Percentiles rank a stretch among this genome's conserved stretches.
These are phyloP conservation scores for Sinocyclocheilus rhinocerous DNA, from an alignment of 2,113 vertebrate genomes.

Conservation along the genomic window DNA sequence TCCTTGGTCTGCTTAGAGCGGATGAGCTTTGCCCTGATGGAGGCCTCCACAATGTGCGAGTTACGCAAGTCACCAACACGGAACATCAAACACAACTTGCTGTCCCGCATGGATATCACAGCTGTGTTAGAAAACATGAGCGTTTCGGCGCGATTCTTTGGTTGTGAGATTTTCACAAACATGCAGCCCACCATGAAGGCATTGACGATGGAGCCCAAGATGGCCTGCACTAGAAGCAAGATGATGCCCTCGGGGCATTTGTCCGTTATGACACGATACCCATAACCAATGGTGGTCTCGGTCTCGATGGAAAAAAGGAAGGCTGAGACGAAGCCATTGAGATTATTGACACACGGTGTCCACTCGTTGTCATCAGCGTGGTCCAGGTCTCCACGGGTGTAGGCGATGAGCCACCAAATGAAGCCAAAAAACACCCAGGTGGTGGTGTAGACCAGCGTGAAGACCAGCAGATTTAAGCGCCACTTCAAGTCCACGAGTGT, in stretches of 20 bases:
- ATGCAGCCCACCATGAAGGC: constrained; percentile 92
- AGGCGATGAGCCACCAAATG: constrained; percentile 89
- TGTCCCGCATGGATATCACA: constrained; percentile 82
- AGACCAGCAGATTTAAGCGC: constrained; percentile 86
- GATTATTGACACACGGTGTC: constrained; percentile 87
- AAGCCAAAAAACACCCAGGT: constrained; percentile 89
- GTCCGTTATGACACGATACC: constrained; percentile 86
- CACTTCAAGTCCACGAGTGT: constrained; percentile 86
- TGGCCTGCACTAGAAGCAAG: constrained; percentile 84
- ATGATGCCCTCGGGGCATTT: constrained; percentile 84
- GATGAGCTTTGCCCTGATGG: constrained; percentile 88
- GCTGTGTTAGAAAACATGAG: constrained; percentile 88
- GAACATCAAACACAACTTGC: constrained; percentile 86
- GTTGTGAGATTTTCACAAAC: constrained; percentile 91
- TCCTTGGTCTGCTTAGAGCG: constrained; percentile 87
- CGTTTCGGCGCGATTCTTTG: constrained; percentile 86
- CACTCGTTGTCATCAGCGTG: constrained; percentile 80
- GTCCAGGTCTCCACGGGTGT: constrained; percentile 83
- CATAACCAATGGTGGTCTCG: constrained; percentile 87
- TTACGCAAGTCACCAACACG: constrained; percentile 86
- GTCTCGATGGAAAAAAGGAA: constrained; percentile 90
- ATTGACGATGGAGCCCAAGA: constrained; percentile 88
- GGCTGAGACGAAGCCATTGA: constrained; percentile 85
- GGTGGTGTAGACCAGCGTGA: constrained; percentile 84
- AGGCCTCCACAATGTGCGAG: constrained; percentile 89